Conservation (phyloP, 1,140 invertebrate species). For the Anoplophora glabripennis region DNA sequence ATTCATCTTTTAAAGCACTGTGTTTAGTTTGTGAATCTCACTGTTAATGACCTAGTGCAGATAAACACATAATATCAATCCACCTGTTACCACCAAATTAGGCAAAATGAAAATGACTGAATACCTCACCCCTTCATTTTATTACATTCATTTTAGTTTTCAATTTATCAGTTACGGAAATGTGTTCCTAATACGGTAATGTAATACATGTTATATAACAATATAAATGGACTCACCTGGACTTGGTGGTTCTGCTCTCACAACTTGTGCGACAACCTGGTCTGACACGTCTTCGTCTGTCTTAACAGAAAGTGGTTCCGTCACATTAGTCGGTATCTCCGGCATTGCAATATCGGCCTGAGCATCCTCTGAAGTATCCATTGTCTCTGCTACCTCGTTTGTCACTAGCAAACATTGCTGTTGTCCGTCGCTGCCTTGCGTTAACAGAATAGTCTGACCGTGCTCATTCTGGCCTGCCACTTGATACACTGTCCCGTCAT, state of each 20-base stretch:
- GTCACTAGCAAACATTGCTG: conserved; percentile 72
- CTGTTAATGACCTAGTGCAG: too few species aligned
- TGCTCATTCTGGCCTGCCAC: conserved; percentile 71
- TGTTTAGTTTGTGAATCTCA: too few species aligned
- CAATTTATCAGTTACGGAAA: too few species aligned
- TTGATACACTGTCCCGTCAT: conserved; percentile 65
- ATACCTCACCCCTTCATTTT: too few species aligned
- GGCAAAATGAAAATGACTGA: too few species aligned
- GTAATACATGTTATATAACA: too few species aligned
- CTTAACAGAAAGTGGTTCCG: conserved; percentile 30
- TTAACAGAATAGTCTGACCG: conserved; percentile 68
- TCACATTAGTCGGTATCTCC: conserved; percentile 11
- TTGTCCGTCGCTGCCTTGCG: conserved; percentile 61
- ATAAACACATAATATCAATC: too few species aligned
- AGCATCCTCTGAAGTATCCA: conserved; percentile 40
- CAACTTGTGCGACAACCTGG: conserved; percentile 78
- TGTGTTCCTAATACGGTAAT: too few species aligned
- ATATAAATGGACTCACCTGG: conserved; percentile 72
- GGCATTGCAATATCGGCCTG: conserved; percentile 18
- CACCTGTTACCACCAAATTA: too few species aligned
- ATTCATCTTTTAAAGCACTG: too few species aligned
- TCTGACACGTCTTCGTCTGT: conserved; percentile 45
- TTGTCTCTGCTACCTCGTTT: conserved; percentile 55
- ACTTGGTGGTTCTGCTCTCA: conserved; percentile 75
- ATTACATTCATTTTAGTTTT: too few species aligned